phyloP scores from a whole-genome alignment of 2,113 vertebrate species.

The Cygnus atratus region DNA sequence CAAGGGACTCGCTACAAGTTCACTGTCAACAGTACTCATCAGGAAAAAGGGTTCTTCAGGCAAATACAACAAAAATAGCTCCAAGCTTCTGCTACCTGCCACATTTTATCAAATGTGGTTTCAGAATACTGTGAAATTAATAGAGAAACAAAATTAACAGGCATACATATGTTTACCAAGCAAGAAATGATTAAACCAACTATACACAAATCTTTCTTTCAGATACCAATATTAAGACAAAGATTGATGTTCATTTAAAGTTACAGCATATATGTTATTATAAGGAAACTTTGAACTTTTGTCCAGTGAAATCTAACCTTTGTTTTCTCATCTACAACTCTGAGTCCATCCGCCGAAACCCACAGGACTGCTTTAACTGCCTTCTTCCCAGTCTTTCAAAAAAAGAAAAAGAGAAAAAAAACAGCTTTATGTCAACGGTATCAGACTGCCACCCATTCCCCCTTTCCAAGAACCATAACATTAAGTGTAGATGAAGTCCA shows the following conservation, averaged over 20 bases:
- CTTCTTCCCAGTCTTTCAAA: constrained; percentile 93
- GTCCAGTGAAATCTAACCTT: constrained; percentile 83
- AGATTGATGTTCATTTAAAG: not conserved
- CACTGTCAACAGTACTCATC: not conserved
- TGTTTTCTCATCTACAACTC: constrained; percentile 98
- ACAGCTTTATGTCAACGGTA: constrained; percentile 21
- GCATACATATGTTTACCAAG: not conserved
- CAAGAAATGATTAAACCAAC: constrained; percentile 26
- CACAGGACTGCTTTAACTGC: constrained; percentile 93
- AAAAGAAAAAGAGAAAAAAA: not conserved
- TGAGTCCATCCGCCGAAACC: constrained; percentile 97
- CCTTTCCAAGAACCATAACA: constrained; percentile 70
- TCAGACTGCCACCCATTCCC: constrained; percentile 30
- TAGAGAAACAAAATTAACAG: not conserved
- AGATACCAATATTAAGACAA: not conserved
- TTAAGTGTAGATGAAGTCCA: constrained; percentile 73
- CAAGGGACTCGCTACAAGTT: not conserved
- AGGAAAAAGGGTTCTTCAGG: not conserved
- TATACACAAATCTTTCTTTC: not conserved
- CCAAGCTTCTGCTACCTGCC: not conserved
- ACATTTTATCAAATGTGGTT: not conserved
- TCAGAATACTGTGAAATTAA: not conserved
- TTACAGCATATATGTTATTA: not conserved
- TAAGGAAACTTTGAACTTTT: not conserved
- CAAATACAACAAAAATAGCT: constrained; percentile 20